These are phyloP conservation scores for Oryctes rhinoceros DNA, from an alignment of 1,140 invertebrate genomes.

Conservation along the genomic window DNA sequence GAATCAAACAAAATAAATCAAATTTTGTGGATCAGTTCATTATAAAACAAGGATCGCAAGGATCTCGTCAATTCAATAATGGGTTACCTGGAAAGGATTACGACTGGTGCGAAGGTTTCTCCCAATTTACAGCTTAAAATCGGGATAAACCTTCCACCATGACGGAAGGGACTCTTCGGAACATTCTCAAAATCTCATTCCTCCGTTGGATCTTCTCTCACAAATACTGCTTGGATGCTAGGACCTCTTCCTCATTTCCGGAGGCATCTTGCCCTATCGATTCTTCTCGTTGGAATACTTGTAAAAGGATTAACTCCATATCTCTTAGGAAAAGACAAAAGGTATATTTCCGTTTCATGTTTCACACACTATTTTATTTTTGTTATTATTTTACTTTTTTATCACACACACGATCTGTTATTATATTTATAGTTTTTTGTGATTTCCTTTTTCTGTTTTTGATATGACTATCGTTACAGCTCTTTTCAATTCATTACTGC, in stretches of 20 bases:
- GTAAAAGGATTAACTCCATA: neutral
- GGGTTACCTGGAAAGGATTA: neutral
- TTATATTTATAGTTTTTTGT: conserved; percentile 13
- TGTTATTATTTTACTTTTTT: neutral
- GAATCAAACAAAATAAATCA: neutral
- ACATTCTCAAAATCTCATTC: neutral
- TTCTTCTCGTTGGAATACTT: neutral
- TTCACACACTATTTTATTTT: conserved; percentile 18
- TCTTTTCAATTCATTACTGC: neutral
- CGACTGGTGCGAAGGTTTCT: too few relatives aligned
- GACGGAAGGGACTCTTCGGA: neutral
- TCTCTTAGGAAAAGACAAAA: conserved; percentile 13
- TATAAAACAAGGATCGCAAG: neutral
- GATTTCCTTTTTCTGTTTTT: neutral
- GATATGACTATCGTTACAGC: neutral
- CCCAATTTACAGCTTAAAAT: too few relatives aligned
- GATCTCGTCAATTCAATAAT: neutral
- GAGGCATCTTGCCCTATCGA: neutral
- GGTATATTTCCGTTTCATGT: conserved; percentile 29
- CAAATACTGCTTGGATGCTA: neutral
- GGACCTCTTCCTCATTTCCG: neutral
- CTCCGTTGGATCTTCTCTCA: conserved; percentile 23
- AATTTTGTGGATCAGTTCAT: neutral
- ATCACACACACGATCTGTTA: neutral
- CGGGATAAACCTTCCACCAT: neutral